phyloP scores from a whole-genome alignment of 2,888 invertebrate genomes.

The Ophioninae sp. region DNA sequence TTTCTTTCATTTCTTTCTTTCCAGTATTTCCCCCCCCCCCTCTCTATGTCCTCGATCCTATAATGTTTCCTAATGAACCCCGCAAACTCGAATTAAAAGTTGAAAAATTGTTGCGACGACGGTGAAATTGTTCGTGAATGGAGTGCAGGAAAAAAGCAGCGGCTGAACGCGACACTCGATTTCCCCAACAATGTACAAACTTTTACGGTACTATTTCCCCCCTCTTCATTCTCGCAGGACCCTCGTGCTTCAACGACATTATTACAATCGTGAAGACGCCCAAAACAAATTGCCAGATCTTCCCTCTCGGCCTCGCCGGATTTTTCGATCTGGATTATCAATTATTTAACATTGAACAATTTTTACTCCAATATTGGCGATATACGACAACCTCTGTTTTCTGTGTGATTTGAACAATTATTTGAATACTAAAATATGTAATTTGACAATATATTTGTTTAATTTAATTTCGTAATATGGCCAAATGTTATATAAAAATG shows the following conservation, averaged over 20 bases:
- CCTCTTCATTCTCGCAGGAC: slow-evolving; percentile 35
- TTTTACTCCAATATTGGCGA: too few species aligned
- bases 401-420: too few species aligned
- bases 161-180: slow-evolving; percentile 74
- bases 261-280: slow-evolving; percentile 54
- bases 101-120: slow-evolving; percentile 58
- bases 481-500: too few species aligned
- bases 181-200: slow-evolving; percentile 77
- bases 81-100: slow-evolving; percentile 79
- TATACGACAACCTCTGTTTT: too few species aligned
- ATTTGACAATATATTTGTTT: too few species aligned
- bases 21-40: slow-evolving; percentile 18
- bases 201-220: slow-evolving; percentile 62
- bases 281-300: slow-evolving; percentile 71
- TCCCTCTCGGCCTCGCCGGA: slow-evolving; percentile 27
- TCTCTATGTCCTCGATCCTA: slow-evolving; percentile 53
- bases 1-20: neutral
- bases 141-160: slow-evolving; percentile 58
- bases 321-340: slow-evolving; percentile 20
- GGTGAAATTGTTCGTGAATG: slow-evolving; percentile 70
- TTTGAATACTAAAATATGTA: too few species aligned
- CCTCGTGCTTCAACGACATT: slow-evolving; percentile 41
- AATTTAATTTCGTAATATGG: too few species aligned
- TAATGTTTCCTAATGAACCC: slow-evolving; percentile 75
- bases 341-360: neutral